Conservation (phyloP, 2,797 vertebrate species). For the Buceros bicornis region DNA sequence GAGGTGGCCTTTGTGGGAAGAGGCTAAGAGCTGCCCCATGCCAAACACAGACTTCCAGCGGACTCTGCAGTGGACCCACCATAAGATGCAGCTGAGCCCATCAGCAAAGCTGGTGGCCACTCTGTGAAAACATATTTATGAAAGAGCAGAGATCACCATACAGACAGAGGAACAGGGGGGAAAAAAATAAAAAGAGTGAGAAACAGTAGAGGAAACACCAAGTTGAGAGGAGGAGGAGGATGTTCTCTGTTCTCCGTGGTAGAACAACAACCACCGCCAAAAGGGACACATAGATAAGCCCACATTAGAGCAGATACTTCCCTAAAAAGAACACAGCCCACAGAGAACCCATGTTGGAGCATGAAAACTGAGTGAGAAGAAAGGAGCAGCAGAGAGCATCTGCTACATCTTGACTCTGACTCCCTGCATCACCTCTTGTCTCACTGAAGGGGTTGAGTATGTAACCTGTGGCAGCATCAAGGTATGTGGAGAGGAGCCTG, state of each 20-base stretch:
- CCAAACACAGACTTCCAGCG: background rate
- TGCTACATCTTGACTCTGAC: fast-evolving
- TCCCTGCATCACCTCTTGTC: background rate
- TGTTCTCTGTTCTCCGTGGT: background rate
- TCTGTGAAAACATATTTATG: background rate
- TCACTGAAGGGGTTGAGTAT: background rate
- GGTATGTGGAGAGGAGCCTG: background rate
- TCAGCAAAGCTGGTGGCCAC: background rate
- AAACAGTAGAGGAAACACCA: background rate
- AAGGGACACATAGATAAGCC: background rate
- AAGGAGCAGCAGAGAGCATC: background rate
- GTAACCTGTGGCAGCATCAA: background rate
- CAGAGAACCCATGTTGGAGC: background rate
- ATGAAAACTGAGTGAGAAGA: background rate
- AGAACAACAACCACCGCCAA: fast-evolving
- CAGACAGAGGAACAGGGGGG: background rate
- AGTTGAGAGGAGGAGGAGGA: background rate
- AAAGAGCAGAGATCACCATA: background rate
- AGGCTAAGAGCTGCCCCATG: background rate
- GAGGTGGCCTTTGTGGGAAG: background rate
- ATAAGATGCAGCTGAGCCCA: background rate
- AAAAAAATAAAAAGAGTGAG: background rate
- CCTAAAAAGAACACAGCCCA: background rate
- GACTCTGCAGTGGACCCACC: background rate
- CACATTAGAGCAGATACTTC: background rate